Base-by-base conservation (phyloP, 2,888 invertebrate species). In the Dendrolimus houi region DNA sequence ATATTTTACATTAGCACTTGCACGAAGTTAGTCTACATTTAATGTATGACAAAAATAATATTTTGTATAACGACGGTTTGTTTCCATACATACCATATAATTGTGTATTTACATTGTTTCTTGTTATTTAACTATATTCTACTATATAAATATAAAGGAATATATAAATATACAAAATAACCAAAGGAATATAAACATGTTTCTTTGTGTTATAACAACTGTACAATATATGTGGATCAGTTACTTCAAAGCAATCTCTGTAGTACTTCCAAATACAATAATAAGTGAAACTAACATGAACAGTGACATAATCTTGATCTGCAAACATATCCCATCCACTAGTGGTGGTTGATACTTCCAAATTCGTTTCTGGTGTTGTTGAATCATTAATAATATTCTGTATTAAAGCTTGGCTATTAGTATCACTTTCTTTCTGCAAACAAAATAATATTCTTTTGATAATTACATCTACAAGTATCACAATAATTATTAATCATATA, bases 271-370 rank as follows among this genome's bases (percentile, higher is more conserved):
- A 29, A 29, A 29, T 6, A 29, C 47, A 47, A 9, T 47, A 47
- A 47, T 10, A 47, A 12, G 12, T 12, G 9, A 47, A 47, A 85
- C 86, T 85, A 62, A 87, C 87, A 64, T 79, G 82, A 42, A 85
- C 69, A 69, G 71, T 79, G 17, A 96, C 96, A 80, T 95, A 96
- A 73, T 97, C 96, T 65, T 96, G 96, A 74, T 98, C 98, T 52
- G 98, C 97, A 88, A 98, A 97, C 96, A 97, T 97, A 73, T 97
- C 97, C 95, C 96, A 96, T 68, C 95, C 94, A 12, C 92, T 29
- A 29, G 29, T 29, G 29, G 29, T 29, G 29, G 29, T 93, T 93
- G 52, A 14, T 52, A 58, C 9, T 56, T 47, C 14, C 29, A 29
- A 53, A 17, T 53, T 14, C 29, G 14, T 53, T 10, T 53, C 13